Evolutionary conservation across 2,113 vertebrate species (phyloP).

Genomic region (Indicator maculatus): DNA sequence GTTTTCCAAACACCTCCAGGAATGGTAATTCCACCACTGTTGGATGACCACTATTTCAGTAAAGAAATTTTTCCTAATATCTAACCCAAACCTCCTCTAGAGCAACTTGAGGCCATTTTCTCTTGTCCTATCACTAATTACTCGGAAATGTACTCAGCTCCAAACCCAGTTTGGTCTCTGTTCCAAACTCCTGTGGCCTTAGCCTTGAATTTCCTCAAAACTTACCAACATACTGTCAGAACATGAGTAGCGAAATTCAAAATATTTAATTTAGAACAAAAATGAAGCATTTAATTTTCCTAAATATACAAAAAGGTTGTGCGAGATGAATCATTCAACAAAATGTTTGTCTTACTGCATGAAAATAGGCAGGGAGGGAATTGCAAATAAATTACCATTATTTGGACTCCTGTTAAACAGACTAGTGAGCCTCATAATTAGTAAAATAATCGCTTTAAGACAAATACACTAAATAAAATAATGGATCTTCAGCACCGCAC

Average conservation of each 20-base stretch:
- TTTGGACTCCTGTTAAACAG: slow-evolving; percentile 57
- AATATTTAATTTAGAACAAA: not conserved
- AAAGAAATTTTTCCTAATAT: too few species aligned
- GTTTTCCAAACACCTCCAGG: too few species aligned
- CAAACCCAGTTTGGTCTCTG: not conserved
- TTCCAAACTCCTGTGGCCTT: not conserved
- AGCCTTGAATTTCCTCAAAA: not conserved
- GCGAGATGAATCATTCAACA: slow-evolving; percentile 18
- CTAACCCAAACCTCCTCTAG: too few species aligned
- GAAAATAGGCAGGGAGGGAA: not conserved
- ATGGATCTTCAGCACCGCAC: not conserved
- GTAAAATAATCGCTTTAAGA: slow-evolving; percentile 62
- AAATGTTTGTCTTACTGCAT: slow-evolving; percentile 23
- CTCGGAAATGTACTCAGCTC: not conserved
- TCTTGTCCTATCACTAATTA: too few species aligned
- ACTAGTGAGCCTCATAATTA: slow-evolving; percentile 66
- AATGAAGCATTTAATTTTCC: not conserved
- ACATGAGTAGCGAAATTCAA: not conserved
- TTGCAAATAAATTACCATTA: slow-evolving; percentile 55
- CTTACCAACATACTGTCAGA: not conserved
- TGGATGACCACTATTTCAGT: too few species aligned
- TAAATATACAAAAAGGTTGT: not conserved
- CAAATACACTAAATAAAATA: slow-evolving; percentile 57
- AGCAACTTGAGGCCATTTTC: too few species aligned
- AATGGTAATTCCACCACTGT: too few species aligned